These are phyloP conservation scores for Eledona agricola DNA, from an alignment of 2,888 invertebrate genomes.

Conservation along the genomic window DNA sequence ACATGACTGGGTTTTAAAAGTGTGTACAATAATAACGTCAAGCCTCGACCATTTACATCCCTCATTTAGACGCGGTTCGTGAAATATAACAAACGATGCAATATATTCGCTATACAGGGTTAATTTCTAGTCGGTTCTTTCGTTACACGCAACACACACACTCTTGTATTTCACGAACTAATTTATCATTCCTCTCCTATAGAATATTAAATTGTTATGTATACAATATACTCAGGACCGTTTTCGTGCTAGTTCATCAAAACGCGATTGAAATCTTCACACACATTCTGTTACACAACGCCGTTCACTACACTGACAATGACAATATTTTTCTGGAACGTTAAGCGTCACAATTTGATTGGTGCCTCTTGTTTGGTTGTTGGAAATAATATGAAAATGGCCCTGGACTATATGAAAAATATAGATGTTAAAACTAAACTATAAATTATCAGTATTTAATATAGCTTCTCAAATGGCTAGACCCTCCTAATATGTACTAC, in stretches of 20 bases:
- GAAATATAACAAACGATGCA: slow-evolving; percentile 43
- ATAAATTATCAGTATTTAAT: slow-evolving; percentile 64
- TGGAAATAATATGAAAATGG: slow-evolving; percentile 43
- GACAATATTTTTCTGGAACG: slow-evolving; percentile 16
- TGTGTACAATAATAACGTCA: slow-evolving; percentile 57
- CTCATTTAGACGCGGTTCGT: slow-evolving; percentile 47
- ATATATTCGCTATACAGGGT: slow-evolving; percentile 25
- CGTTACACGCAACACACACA: too few relatives aligned
- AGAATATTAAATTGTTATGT: slow-evolving; percentile 60
- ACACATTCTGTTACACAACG: too few relatives aligned
- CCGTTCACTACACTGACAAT: slow-evolving; percentile 2
- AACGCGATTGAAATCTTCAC: too few relatives aligned
- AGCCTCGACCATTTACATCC: slow-evolving; percentile 58
- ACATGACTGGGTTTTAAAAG: slow-evolving; percentile 52
- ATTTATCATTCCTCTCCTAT: slow-evolving; percentile 55
- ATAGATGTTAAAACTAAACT: slow-evolving; percentile 60
- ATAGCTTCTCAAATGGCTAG: slow-evolving; percentile 64
- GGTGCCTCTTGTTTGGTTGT: slow-evolving; percentile 22
- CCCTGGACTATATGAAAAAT: slow-evolving; percentile 45
- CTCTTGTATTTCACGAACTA: slow-evolving; percentile 47
- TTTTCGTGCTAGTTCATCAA: slow-evolving; percentile 45
- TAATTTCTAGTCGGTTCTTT: slow-evolving; percentile 6
- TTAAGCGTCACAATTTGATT: slow-evolving; percentile 12
- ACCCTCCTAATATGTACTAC: slow-evolving; percentile 63
- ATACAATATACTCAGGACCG: slow-evolving; percentile 55